Conservation (phyloP, 2,797 vertebrate species). For the Muraenolepis orangiensis region DNA sequence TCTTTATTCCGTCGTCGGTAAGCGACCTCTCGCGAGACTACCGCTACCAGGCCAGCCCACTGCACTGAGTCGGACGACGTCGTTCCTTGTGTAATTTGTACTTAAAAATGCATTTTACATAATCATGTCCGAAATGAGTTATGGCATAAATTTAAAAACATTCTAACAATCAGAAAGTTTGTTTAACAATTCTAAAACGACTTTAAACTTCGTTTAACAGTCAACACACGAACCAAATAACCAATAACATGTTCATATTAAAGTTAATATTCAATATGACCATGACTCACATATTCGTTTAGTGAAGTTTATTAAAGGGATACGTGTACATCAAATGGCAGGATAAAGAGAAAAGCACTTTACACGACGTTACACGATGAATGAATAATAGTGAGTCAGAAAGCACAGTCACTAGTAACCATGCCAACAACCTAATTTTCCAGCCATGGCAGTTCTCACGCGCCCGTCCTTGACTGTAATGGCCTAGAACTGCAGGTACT, state of each 20-base stretch:
- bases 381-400: slow-evolving; percentile 55
- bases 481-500: slow-evolving; percentile 35
- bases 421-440: slow-evolving; percentile 44
- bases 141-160: background rate
- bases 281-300: slow-evolving; percentile 41
- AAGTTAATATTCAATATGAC: background rate
- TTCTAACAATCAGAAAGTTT: background rate
- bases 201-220: too few relatives aligned
- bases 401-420: slow-evolving; percentile 64
- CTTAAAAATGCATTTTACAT: background rate
- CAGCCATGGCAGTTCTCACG: slow-evolving; percentile 36
- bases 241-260: background rate
- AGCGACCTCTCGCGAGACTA: slow-evolving; percentile 53
- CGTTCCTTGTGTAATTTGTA: background rate
- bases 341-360: background rate
- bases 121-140: background rate
- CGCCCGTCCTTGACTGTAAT: slow-evolving; percentile 35
- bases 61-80: too few relatives aligned
- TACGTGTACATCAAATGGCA: slow-evolving; percentile 46
- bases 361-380: slow-evolving; percentile 18
- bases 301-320: slow-evolving; percentile 53
- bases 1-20: slow-evolving; percentile 41
- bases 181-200: too few relatives aligned
- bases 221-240: background rate
- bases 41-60: background rate